Conservation (phyloP, 1,140 invertebrate species). For the Drosophila sechellia region DNA sequence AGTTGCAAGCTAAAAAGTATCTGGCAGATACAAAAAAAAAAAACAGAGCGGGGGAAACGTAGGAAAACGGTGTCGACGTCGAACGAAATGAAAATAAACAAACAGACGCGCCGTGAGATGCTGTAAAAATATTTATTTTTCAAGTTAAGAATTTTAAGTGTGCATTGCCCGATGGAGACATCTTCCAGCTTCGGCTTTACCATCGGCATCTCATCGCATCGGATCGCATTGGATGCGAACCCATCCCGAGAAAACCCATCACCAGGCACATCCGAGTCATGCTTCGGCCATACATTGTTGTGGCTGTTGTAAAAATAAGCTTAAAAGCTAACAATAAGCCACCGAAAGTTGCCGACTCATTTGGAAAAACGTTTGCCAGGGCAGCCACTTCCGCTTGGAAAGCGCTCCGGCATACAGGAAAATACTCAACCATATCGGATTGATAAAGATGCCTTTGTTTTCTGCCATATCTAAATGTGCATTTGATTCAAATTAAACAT, state of each 20-base stretch:
- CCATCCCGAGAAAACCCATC: conserved; percentile 20
- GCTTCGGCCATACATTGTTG: conserved; percentile 67
- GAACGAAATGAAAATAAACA: conserved; percentile 82
- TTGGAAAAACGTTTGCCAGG: conserved; percentile 68
- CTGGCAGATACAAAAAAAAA: conserved; percentile 53
- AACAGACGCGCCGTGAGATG: conserved; percentile 81
- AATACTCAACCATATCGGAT: conserved; percentile 28
- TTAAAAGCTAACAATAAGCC: conserved; percentile 82
- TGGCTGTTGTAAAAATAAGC: conserved; percentile 81
- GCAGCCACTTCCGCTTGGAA: conserved; percentile 76
- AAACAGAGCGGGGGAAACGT: conserved; percentile 17
- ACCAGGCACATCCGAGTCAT: conserved; percentile 45
- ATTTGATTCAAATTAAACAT: not conserved
- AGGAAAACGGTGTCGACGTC: conserved; percentile 79
- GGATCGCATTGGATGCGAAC: conserved; percentile 3
- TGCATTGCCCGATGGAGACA: conserved; percentile 74
- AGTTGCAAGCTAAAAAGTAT: conserved; percentile 74
- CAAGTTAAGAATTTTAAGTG: conserved; percentile 84
- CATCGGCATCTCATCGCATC: conserved; percentile 1
- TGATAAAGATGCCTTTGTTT: conserved; percentile 5
- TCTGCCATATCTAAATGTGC: not conserved
- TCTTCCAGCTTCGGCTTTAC: conserved; percentile 38
- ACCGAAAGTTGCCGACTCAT: conserved; percentile 79
- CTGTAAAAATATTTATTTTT: conserved; percentile 85
- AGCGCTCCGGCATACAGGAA: conserved; percentile 35